Percentiles rank a stretch among this genome's conserved stretches.
phyloP scores from a whole-genome alignment of 2,113 vertebrate genomes.

The Okapia johnstoni region DNA sequence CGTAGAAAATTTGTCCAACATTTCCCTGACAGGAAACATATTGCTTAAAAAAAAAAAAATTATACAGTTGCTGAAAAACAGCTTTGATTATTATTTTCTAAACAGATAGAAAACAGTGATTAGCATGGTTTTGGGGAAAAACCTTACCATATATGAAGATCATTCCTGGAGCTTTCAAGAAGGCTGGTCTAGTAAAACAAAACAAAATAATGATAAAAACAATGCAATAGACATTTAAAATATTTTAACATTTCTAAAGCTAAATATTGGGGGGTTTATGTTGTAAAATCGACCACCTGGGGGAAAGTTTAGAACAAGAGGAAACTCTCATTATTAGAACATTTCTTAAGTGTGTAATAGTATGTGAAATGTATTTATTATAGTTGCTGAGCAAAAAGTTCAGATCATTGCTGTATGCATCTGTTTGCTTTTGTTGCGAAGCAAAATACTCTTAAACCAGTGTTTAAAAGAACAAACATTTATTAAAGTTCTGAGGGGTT shows the following conservation, averaged over 20 bases:
- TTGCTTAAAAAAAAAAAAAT: background rate
- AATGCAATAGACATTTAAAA: background rate
- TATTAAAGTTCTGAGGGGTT: background rate
- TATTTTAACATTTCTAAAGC: background rate
- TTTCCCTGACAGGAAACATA: background rate
- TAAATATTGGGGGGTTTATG: background rate
- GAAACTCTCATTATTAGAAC: background rate
- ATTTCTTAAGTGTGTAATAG: background rate
- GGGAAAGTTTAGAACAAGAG: background rate
- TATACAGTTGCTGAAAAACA: background rate
- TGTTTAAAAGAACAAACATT: background rate
- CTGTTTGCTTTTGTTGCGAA: background rate
- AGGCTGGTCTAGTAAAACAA: background rate
- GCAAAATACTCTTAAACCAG: background rate
- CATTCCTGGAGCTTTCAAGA: background rate
- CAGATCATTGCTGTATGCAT: background rate
- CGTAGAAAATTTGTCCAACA: background rate
- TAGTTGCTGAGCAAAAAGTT: background rate
- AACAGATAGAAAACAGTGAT: background rate
- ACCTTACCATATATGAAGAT: background rate
- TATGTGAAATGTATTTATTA: background rate
- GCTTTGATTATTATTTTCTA: background rate
- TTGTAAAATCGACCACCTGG: background rate
- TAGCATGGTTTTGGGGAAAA: background rate
- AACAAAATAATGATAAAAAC: background rate